A percentile compares a stretch with the other conserved stretches of the same genome.
phyloP scores from a whole-genome alignment of 2,888 invertebrate genomes.

The Eupithecia vulgata region DNA sequence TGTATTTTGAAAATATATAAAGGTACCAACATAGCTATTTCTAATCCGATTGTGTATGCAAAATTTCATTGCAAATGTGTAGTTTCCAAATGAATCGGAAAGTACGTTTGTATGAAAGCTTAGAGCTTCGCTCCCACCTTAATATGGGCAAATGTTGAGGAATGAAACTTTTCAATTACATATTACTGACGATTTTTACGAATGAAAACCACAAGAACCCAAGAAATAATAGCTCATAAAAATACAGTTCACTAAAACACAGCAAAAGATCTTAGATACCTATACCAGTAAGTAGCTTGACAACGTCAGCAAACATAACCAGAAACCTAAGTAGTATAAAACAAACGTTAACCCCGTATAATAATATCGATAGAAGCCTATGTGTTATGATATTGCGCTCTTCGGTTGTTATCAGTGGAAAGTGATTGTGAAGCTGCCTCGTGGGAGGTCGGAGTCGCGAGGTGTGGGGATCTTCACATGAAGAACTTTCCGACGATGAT shows the following conservation, averaged over 20 bases:
- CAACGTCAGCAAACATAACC: slow-evolving; percentile 1
- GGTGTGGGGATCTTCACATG: slow-evolving; percentile 84
- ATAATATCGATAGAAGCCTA: slow-evolving; percentile 23
- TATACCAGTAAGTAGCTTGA: not conserved
- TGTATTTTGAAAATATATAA: too few species aligned
- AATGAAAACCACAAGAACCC: not conserved
- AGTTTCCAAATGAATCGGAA: too few species aligned
- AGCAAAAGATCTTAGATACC: not conserved
- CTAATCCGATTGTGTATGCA: too few species aligned
- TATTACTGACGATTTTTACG: not conserved
- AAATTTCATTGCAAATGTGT: too few species aligned
- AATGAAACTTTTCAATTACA: not conserved
- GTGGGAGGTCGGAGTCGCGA: slow-evolving; percentile 65
- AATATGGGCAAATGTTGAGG: not conserved
- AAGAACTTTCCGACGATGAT: slow-evolving; percentile 91
- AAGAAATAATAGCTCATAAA: not conserved
- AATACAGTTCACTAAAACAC: not conserved
- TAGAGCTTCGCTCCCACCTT: too few species aligned
- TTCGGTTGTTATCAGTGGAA: slow-evolving; percentile 35
- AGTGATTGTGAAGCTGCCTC: slow-evolving; percentile 59
- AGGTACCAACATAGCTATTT: too few species aligned
- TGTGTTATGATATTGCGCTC: slow-evolving; percentile 25
- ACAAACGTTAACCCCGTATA: slow-evolving; percentile 20
- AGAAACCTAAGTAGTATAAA: not conserved
- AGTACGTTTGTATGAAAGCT: too few species aligned